Evolutionary conservation across 2,113 vertebrate species (phyloP).

Genomic region (Zeus faber): DNA sequence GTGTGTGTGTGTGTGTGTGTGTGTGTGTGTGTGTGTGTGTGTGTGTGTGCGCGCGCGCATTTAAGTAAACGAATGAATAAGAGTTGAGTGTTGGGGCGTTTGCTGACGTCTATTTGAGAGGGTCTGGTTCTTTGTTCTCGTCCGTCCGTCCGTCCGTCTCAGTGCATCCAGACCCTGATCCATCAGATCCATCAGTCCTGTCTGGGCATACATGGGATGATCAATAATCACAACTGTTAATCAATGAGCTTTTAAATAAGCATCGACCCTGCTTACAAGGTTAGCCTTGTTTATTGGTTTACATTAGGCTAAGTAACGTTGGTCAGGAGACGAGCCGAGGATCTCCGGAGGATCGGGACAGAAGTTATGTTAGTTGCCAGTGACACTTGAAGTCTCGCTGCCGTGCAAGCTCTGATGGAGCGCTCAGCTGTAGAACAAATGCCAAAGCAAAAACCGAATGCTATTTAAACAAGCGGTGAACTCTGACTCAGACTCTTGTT

Average conservation of each 20-base stretch:
- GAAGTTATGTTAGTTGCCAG: too few relatives aligned
- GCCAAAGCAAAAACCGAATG: too few relatives aligned
- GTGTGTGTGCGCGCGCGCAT: background rate
- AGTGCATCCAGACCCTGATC: conserved; percentile 35
- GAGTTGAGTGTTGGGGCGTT: background rate
- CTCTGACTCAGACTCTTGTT: too few relatives aligned
- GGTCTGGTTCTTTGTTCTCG: background rate
- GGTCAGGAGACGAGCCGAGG: conserved; percentile 43
- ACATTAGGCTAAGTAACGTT: conserved; percentile 67
- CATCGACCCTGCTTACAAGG: conserved; percentile 72
- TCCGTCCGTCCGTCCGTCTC: conserved; percentile 11
- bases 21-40: background rate
- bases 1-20: background rate
- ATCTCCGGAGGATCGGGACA: conserved; percentile 22
- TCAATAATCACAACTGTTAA: conserved; percentile 84
- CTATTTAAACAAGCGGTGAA: too few relatives aligned
- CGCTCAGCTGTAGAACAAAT: background rate
- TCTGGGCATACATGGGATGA: conserved; percentile 64
- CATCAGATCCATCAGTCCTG: conserved; percentile 68
- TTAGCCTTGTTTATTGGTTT: conserved; percentile 70
- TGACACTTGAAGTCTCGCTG: too few relatives aligned
- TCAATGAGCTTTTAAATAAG: conserved; percentile 82
- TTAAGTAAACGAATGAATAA: background rate
- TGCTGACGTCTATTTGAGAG: background rate
- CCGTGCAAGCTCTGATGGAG: too few relatives aligned